These are phyloP conservation scores for Stictocephala bisonia DNA, from an alignment of 2,888 invertebrate genomes.

Conservation along the genomic window DNA sequence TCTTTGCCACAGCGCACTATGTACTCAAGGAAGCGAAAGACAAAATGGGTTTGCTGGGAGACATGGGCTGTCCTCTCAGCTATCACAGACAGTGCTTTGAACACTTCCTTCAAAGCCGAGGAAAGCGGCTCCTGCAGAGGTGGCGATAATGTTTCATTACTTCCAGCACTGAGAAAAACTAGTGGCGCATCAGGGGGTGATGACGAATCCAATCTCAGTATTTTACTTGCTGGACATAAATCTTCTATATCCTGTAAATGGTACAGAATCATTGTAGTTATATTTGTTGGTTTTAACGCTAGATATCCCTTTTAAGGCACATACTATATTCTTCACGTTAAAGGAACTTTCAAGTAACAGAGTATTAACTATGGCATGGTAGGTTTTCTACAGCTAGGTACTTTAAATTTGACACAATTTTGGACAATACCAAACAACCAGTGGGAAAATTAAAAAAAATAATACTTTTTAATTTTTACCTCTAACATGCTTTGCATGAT, in stretches of 20 bases:
- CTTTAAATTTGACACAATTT: too few species aligned
- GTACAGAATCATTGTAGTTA: too few species aligned
- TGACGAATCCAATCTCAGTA: slow-evolving; percentile 55
- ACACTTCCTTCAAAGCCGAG: slow-evolving; percentile 75
- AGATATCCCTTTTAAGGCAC: too few species aligned
- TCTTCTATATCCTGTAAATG: slow-evolving; percentile 55
- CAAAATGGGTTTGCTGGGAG: slow-evolving; percentile 86
- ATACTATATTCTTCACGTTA: too few species aligned
- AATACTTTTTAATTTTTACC: too few species aligned
- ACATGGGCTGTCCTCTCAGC: slow-evolving; percentile 80
- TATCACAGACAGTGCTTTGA: slow-evolving; percentile 77
- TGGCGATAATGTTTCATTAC: slow-evolving; percentile 35
- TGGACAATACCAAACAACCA: too few species aligned
- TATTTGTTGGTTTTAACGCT: too few species aligned
- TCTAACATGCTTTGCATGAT: too few species aligned
- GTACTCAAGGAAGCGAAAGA: slow-evolving; percentile 79
- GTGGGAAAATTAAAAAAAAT: too few species aligned
- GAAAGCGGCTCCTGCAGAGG: slow-evolving; percentile 73
- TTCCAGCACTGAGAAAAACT: slow-evolving; percentile 42
- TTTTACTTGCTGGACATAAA: slow-evolving; percentile 56
- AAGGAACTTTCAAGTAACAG: too few species aligned
- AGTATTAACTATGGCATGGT: too few species aligned
- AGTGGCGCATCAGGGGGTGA: slow-evolving; percentile 18
- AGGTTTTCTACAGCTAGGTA: too few species aligned
- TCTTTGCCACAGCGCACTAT: slow-evolving; percentile 83